Conservation (phyloP, 2,888 invertebrate species). For the Anarsia innoxiella region DNA sequence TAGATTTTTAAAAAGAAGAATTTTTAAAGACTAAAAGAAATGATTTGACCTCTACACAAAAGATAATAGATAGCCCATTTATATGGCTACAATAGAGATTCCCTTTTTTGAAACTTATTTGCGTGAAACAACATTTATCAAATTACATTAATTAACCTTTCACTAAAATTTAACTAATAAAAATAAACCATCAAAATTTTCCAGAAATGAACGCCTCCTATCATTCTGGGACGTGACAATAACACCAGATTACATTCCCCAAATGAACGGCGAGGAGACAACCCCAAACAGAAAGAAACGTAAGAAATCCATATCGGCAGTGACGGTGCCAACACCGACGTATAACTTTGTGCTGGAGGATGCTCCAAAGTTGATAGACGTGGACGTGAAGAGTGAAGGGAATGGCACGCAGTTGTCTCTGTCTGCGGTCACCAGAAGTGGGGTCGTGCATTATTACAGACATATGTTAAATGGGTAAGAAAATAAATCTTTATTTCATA, state of each 20-base stretch:
- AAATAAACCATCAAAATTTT: no score
- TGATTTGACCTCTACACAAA: no score
- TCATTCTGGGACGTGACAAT: constrained; percentile 66
- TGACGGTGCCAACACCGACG: constrained; percentile 34
- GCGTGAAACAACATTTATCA: no score
- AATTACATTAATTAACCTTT: no score
- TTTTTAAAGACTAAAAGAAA: no score
- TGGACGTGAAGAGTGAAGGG: constrained; percentile 63
- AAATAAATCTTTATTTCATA: no score
- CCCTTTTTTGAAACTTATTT: no score
- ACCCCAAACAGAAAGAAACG: constrained; percentile 50
- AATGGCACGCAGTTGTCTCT: constrained; percentile 67
- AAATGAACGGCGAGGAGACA: constrained; percentile 44
- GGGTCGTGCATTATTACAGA: constrained; percentile 85
- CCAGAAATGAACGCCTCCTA: constrained; percentile 62
- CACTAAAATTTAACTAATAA: no score
- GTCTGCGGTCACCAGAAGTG: constrained; percentile 81
- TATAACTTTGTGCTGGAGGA: constrained; percentile 82
- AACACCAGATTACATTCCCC: constrained; percentile 37
- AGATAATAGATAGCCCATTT: no score
- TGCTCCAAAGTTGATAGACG: constrained; percentile 68
- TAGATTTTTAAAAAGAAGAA: no score
- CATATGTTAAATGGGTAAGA: constrained; percentile 84
- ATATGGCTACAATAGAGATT: no score
- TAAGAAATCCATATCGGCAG: constrained; percentile 29